Percentiles rank a stretch among this genome's conserved stretches.
These are phyloP conservation scores for Anolis apletophallus DNA, from an alignment of 2,797 vertebrate genomes.

Conservation along the genomic window DNA sequence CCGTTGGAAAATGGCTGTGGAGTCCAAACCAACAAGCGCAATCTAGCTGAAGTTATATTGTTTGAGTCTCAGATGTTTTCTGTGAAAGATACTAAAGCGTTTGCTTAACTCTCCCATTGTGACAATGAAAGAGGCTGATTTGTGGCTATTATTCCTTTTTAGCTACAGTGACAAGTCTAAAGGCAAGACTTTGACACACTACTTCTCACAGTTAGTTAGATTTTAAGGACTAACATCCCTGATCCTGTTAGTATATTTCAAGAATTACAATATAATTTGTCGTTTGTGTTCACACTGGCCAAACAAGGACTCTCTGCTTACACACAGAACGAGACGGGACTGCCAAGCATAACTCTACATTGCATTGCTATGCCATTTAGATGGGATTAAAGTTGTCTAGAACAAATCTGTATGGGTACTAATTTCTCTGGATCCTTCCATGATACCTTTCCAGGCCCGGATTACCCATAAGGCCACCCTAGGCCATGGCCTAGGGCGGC, in stretches of 20 bases:
- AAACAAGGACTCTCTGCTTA: neutral
- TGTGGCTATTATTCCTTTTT: neutral
- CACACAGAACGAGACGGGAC: neutral
- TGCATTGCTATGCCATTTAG: neutral
- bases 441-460: too few species aligned
- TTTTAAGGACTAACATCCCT: too few species aligned
- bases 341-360: neutral
- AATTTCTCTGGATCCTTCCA: neutral
- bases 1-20: neutral
- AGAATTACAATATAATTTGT: neutral
- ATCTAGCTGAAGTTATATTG: neutral
- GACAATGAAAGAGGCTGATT: neutral
- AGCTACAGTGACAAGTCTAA: too few species aligned
- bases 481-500: too few species aligned
- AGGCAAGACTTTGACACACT: neutral
- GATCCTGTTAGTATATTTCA: constrained; percentile 4
- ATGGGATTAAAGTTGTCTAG: neutral
- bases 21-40: neutral
- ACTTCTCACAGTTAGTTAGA: neutral
- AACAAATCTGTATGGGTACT: neutral
- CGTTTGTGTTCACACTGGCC: neutral
- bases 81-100: neutral
- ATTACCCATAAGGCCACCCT: too few species aligned
- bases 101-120: neutral
- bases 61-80: neutral